Evolutionary conservation across 1,140 invertebrate species (phyloP), one percentile per base, ranked within the genome.

Genomic region (Tetramorium simillimum): DNA sequence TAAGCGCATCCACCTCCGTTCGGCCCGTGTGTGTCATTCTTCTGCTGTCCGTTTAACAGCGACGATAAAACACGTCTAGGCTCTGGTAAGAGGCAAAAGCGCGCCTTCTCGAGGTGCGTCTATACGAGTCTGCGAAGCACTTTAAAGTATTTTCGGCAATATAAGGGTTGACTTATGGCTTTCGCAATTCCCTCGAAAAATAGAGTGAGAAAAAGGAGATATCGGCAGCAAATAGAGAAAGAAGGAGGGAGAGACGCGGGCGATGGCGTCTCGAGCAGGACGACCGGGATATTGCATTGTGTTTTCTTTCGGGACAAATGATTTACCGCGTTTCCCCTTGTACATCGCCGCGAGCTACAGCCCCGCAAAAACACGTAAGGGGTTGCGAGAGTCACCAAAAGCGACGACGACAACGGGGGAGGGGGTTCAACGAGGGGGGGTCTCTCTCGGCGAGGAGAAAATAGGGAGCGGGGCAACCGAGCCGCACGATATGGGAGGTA

Each of bases 61-160:
- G 85, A 86, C 90, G 90, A 92, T 93, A 93, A 93, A 93, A 93
- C 90, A 93, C 89, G 90, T 90, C 90, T 69, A 84, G 60, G 69
- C 49, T 81, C 46, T 65, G 78, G 43, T 56, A 84, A 87, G 63
- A 43, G 12, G 43, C 16, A 21, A 86, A 78, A 80, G 69, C 60
- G 43, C 24, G 63, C 49, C 33, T 43, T 10, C 24, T 43, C 28
- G 51, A 46, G 53, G 18, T 40, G 82, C 76, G 63, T 63, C 81
- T 53, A 63, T 78, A 84, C 77, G 88, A 80, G 75, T 33, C 78
- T 86, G 93, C 93, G 93, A 93, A 93, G 91, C 92, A 94, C 93
- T 95, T 94, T 95, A 95, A 95, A 95, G 92, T 95, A 95, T 95
- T 95, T 95, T 94, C 91, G 94, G 93, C 92, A 94, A 95, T 95